Base-by-base conservation (phyloP, 2,888 invertebrate genomes). In the Drosophila anomelani region DNA sequence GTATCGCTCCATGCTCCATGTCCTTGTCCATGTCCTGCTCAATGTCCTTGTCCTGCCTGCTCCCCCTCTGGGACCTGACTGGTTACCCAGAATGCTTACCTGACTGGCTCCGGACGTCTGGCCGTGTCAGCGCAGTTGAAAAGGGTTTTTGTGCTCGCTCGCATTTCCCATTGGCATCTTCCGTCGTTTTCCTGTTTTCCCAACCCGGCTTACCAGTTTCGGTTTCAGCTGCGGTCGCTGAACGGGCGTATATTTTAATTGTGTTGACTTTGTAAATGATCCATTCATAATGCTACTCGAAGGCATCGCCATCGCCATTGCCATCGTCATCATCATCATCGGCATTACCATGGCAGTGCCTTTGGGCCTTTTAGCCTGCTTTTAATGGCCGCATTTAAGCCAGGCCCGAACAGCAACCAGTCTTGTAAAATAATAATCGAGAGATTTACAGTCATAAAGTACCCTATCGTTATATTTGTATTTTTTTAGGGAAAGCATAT, bases 231-330 rank as follows among this genome's bases (percentile, higher is more conserved):
- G 64, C 54, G 63, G 46, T 79, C 64, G 75, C 15, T 29, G 23
- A 34, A 17, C 44, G 51, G 75, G 72, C 66, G 75, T 78, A 76
- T 83, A 64, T 77, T 87, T 80, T 81, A 85, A 82, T 89, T 87
- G 80, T 81, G 85, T 86, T 86, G 80, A 86, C 79, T 85, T 80
- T 89, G 82, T 76, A 85, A 85, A 76, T 75, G 80, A 88, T 83
- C 84, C 85, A 85, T 85, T 78, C 78, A 83, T 78, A 85, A 83
- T 77, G 82, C 75, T 75, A 54, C 81, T 86, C 75, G 78, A 86
- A 81, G 84, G 81, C 81, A 80, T 68, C 62, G 51, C 10, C 60
- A 44, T 13, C 7, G 38, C 10, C 47, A 32, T 64, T 15, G 13
- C 1, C 47, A 49, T 49, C 46, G 26, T 43, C 72, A 61, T 60